These are phyloP conservation scores for Drosophila multiciliata DNA, from an alignment of 2,888 invertebrate genomes.

Conservation along the genomic window DNA sequence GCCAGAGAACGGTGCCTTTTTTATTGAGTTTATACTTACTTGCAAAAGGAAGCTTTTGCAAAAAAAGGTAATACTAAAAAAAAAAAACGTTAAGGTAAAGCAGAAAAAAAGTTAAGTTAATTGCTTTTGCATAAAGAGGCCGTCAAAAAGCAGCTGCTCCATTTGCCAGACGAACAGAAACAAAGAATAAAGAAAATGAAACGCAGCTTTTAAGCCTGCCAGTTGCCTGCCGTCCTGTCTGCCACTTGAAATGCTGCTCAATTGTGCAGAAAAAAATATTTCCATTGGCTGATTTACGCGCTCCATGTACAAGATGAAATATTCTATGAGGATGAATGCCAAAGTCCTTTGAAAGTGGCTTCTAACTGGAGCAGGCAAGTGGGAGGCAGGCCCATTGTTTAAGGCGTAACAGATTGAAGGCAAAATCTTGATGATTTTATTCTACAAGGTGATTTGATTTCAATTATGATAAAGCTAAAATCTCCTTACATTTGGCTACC, in stretches of 20 bases:
- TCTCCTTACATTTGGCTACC: neutral
- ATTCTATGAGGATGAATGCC: conserved; percentile 4
- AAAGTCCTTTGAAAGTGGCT: conserved; percentile 25
- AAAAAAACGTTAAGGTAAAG: neutral
- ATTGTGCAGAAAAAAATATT: conserved; percentile 68
- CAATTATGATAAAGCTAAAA: neutral
- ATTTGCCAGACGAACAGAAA: conserved; percentile 22
- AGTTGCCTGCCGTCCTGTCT: conserved; percentile 13
- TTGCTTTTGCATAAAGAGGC: conserved; percentile 67
- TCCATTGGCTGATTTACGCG: conserved; percentile 66
- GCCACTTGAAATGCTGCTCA: conserved; percentile 65
- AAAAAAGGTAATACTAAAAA: conserved; percentile 20
- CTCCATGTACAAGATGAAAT: conserved; percentile 26
- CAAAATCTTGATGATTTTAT: neutral
- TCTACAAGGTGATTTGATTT: neutral
- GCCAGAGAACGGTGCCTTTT: conserved; percentile 38
- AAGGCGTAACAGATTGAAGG: conserved; percentile 2
- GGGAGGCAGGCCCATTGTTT: conserved; percentile 2
- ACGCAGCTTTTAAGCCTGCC: conserved; percentile 26
- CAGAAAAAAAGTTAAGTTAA: conserved; percentile 58
- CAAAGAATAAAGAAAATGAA: conserved; percentile 21
- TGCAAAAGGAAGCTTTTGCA: conserved; percentile 30
- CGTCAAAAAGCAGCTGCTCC: conserved; percentile 50
- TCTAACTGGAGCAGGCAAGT: conserved; percentile 10
- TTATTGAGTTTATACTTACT: conserved; percentile 40